Evolutionary conservation across 2,797 vertebrate species (phyloP), one percentile per base, ranked within the genome.

Genomic region (Helostoma temminkii): DNA sequence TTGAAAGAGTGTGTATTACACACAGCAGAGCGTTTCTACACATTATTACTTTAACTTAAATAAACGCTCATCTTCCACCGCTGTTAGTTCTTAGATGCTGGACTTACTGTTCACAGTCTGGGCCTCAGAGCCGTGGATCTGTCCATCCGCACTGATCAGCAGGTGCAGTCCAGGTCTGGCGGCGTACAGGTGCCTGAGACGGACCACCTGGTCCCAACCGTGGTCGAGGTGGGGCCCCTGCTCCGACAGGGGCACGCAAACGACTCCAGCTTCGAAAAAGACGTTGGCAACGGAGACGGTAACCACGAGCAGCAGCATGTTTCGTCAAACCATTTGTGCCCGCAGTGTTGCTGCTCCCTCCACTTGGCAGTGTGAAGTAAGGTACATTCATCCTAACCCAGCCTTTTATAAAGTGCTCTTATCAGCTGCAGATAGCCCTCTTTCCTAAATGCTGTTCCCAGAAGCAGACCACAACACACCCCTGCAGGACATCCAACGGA

Each of bases 41-140:
- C 8, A 8, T 30, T 4, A 8, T 4, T 30, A 30, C 28, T 30
- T 30, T 30, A 30, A 30, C 4, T 8, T 30, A 30, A 30, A 8
- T 30, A 30, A 30, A 30, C 28, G 36, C 2, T 5, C 14, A 14
- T 37, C 14, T 15, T 15, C 36, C 36, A 37, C 36, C 36, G 4
- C 36, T 37, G 14, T 37, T 37, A 12, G 11, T 15, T 48, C 22
- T 18, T 0, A 37, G 53, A 15, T 14, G 9, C 15, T 6, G 1
- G 66, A 94, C 97, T 97, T 92, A 98, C 97, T 98, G 75, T 95
- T 69, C 19, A 79, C 69, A 46, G 90, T 96, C 80, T 95, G 96
- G 30, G 89, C 73, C 0, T 86, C 82, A 14, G 93, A 94, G 49
- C 95, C 95, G 21, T 91, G 93, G 81, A 98, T 95, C 14, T 90